Evolutionary conservation across 2,797 vertebrate species (phyloP).

Genomic region (Sarcoramphus papa): DNA sequence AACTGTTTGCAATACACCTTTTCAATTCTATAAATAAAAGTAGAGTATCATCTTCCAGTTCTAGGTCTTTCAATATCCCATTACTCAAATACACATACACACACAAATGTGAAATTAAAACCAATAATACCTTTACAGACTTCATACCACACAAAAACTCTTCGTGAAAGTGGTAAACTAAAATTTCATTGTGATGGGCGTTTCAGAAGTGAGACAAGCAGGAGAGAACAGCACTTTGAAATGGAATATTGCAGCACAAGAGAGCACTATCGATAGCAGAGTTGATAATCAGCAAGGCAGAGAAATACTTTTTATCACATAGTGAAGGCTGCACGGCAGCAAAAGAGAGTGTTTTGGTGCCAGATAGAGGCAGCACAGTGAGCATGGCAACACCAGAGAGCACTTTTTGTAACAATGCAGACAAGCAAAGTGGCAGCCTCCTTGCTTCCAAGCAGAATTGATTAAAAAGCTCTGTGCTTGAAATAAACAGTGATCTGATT

Average conservation of each 20-base stretch:
- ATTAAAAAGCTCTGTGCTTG: slow-evolving; percentile 38
- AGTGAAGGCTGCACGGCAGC: slow-evolving; percentile 41
- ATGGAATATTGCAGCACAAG: background rate
- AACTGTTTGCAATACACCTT: background rate
- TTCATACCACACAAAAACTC: background rate
- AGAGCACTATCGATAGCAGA: slow-evolving; percentile 12
- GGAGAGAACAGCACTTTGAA: slow-evolving; percentile 1
- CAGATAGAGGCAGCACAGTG: slow-evolving; percentile 21
- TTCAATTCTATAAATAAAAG: background rate
- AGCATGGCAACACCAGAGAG: slow-evolving; percentile 30
- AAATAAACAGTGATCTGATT: slow-evolving; percentile 35
- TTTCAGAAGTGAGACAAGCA: slow-evolving; percentile 38
- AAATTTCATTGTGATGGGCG: background rate
- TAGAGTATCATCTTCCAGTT: background rate
- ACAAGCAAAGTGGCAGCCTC: background rate
- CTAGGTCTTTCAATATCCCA: background rate
- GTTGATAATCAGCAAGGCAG: slow-evolving; percentile 38
- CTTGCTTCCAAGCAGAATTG: slow-evolving; percentile 8
- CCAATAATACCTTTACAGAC: background rate
- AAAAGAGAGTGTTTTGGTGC: slow-evolving; percentile 52
- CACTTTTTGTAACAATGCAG: slow-evolving; percentile 26
- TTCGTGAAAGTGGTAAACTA: background rate
- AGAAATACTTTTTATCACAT: slow-evolving; percentile 60
- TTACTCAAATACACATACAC: background rate
- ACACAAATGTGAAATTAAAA: background rate